phyloP scores from a whole-genome alignment of 2,113 vertebrate species.

The Macheiramphus alcinus region DNA sequence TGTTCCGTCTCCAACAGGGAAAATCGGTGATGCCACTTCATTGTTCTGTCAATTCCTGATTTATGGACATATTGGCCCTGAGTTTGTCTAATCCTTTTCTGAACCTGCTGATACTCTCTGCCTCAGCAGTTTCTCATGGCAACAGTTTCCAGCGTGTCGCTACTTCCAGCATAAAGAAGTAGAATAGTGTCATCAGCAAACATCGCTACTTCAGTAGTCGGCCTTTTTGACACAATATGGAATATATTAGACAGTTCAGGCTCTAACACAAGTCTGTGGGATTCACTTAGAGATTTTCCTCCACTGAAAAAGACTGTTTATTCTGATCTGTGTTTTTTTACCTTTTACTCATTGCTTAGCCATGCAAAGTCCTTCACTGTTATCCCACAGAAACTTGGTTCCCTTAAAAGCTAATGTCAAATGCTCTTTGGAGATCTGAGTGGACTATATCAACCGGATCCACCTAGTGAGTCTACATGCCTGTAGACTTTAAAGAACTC shows the following conservation, averaged over 20 bases:
- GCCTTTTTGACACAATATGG: not conserved
- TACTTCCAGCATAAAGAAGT: not conserved
- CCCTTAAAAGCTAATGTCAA: not conserved
- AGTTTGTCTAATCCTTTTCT: not conserved
- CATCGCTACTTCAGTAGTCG: not conserved
- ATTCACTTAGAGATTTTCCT: not conserved
- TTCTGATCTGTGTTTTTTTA: not conserved
- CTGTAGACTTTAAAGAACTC: not conserved
- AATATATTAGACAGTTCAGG: not conserved
- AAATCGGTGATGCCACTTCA: not conserved
- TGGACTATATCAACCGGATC: not conserved
- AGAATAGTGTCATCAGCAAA: not conserved
- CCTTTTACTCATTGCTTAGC: not conserved
- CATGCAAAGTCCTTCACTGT: not conserved
- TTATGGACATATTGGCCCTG: not conserved
- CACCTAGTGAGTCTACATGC: not conserved
- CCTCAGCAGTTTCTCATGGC: not conserved
- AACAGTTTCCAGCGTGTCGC: not conserved
- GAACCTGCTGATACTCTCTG: not conserved
- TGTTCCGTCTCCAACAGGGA: not conserved
- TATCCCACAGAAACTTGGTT: not conserved
- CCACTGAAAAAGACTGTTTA: not conserved
- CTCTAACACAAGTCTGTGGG: not conserved
- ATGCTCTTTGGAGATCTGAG: not conserved
- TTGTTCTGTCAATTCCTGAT: not conserved